Evolutionary conservation across 2,113 vertebrate species (phyloP).

Genomic region (Indicator indicator): DNA sequence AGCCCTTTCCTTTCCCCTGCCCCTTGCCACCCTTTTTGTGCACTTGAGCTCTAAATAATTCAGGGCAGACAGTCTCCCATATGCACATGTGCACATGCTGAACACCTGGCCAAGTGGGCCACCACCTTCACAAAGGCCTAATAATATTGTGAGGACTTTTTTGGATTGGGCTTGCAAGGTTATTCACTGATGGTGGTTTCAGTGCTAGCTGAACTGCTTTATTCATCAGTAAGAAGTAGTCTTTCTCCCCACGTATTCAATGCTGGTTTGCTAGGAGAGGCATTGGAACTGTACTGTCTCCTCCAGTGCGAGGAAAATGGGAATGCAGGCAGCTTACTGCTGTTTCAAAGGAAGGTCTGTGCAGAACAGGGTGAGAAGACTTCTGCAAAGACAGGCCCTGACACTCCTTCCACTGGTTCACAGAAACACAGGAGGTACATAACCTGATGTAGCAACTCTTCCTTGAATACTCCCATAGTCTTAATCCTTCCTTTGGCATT

Average conservation of each 20-base stretch:
- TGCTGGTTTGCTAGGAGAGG: neutral
- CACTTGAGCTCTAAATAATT: neutral
- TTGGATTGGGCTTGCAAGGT: neutral
- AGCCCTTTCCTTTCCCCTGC: neutral
- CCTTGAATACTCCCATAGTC: neutral
- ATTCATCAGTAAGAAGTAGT: neutral
- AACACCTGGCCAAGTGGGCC: neutral
- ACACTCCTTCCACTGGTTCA: neutral
- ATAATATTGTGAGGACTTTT: neutral
- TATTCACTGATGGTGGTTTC: neutral
- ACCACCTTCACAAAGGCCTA: neutral
- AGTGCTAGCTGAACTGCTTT: neutral
- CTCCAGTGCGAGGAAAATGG: neutral
- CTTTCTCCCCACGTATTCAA: accelerated
- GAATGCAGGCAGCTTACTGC: neutral
- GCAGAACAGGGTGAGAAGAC: neutral
- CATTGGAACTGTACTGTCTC: neutral
- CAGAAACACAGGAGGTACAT: neutral
- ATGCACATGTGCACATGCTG: neutral
- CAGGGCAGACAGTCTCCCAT: neutral
- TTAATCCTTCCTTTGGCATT: neutral
- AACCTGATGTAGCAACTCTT: neutral
- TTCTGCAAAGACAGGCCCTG: neutral
- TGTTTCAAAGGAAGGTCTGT: neutral
- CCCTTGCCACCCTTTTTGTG: neutral